phyloP scores from a whole-genome alignment of 2,113 vertebrate genomes.

The Gymnorhina tibicen region DNA sequence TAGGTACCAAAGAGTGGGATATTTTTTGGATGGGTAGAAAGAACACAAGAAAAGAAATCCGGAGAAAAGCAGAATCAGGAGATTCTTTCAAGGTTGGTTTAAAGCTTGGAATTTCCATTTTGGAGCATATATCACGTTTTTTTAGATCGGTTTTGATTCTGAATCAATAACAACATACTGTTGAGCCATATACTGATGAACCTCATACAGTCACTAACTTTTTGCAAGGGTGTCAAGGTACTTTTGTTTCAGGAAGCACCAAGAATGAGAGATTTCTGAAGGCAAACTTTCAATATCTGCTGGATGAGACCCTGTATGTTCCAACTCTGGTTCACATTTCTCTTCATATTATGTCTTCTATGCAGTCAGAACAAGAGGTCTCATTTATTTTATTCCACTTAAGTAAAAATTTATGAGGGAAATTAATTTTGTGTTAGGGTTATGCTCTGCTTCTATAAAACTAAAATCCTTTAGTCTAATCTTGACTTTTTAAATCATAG shows the following conservation, averaged over 20 bases:
- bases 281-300: background rate
- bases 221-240: background rate
- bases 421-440: constrained; percentile 29
- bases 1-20: background rate
- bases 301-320: background rate
- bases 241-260: background rate
- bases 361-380: background rate
- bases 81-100: background rate
- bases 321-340: background rate
- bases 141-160: background rate
- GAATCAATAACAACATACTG: background rate
- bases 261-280: background rate
- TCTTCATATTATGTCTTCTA: background rate
- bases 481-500: constrained; percentile 32
- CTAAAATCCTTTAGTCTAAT: background rate
- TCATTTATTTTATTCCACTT: constrained; percentile 38
- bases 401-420: constrained; percentile 22
- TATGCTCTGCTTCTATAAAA: background rate
- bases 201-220: background rate
- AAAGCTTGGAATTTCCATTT: background rate
- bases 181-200: background rate
- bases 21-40: background rate
- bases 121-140: fast-evolving
- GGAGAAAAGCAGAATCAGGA: background rate
- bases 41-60: background rate